Percentiles rank a stretch among this genome's conserved stretches.
Conservation (phyloP, 2,888 invertebrate species). For the Andrena dorsata region DNA sequence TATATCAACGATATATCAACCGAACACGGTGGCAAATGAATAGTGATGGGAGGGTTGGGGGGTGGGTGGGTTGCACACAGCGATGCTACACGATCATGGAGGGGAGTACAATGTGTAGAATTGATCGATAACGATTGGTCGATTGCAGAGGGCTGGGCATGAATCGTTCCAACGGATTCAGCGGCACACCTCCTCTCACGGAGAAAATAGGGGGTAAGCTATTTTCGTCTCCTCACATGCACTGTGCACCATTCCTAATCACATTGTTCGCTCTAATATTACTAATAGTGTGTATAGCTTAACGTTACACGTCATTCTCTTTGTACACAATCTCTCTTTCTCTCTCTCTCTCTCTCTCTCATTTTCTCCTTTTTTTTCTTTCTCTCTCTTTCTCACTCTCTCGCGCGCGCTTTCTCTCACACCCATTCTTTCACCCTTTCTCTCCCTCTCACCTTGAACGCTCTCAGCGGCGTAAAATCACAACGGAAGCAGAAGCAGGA, state of each 20-base stretch:
- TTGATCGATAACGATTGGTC: slow-evolving; percentile 75
- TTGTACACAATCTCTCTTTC: slow-evolving; percentile 67
- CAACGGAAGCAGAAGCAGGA: slow-evolving; percentile 32
- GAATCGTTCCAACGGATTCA: slow-evolving; percentile 44
- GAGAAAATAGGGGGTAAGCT: slow-evolving; percentile 31
- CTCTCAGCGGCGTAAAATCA: slow-evolving; percentile 30
- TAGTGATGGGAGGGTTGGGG: no score
- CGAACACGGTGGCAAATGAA: background rate
- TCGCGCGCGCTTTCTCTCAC: no score
- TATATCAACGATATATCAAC: background rate
- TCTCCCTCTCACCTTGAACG: slow-evolving; percentile 8
- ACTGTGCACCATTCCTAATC: slow-evolving; percentile 76
- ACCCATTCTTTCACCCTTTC: slow-evolving; percentile 6
- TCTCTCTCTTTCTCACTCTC: no score
- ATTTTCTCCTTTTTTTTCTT: no score
- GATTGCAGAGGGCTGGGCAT: slow-evolving; percentile 42
- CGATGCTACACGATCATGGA: slow-evolving; percentile 51
- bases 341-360: no score
- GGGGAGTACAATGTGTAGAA: slow-evolving; percentile 76
- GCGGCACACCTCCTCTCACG: slow-evolving; percentile 8
- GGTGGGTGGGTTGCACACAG: slow-evolving; percentile 5
- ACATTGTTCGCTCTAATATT: slow-evolving; percentile 82
- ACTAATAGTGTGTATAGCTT: slow-evolving; percentile 78
- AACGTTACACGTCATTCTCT: slow-evolving; percentile 73
- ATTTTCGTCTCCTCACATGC: slow-evolving; percentile 61